Evolutionary conservation across 2,888 invertebrate genomes (phyloP).

Genomic region (Agrochola circellaris): DNA sequence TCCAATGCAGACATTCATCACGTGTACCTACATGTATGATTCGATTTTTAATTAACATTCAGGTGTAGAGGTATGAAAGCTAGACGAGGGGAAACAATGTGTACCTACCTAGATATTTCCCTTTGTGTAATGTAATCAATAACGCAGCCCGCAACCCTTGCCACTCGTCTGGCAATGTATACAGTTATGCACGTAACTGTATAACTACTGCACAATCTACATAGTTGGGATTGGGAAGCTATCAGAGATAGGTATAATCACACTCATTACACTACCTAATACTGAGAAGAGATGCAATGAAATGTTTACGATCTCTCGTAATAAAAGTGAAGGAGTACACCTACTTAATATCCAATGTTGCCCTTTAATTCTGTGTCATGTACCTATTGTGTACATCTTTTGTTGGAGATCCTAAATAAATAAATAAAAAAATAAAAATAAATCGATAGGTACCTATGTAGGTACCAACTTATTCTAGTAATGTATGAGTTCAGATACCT

Average conservation of each 20-base stretch:
- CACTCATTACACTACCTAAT: slow-evolving; percentile 1
- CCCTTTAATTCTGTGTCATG: too few species aligned
- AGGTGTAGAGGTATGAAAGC: slow-evolving; percentile 40
- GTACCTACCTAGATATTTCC: slow-evolving; percentile 64
- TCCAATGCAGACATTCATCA: not conserved
- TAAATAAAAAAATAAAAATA: too few species aligned
- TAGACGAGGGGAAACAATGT: slow-evolving; percentile 70
- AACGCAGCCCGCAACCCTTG: slow-evolving; percentile 66
- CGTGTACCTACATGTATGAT: not conserved
- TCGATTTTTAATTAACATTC: slow-evolving; percentile 44
- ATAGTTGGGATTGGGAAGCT: slow-evolving; percentile 9
- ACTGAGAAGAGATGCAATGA: not conserved
- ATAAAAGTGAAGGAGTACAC: too few species aligned
- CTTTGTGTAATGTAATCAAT: slow-evolving; percentile 79
- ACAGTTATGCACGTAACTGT: slow-evolving; percentile 15
- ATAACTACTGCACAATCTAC: slow-evolving; percentile 26
- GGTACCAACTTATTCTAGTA: not conserved
- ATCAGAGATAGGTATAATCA: not conserved
- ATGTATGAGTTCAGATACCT: not conserved
- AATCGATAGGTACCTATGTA: too few species aligned
- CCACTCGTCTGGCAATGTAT: slow-evolving; percentile 54
- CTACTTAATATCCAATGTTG: too few species aligned
- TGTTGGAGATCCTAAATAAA: too few species aligned
- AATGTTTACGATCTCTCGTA: slow-evolving; percentile 9
- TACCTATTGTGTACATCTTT: too few species aligned